Base-by-base conservation (phyloP, 2,113 vertebrate species). In the Nesoenas mayeri region DNA sequence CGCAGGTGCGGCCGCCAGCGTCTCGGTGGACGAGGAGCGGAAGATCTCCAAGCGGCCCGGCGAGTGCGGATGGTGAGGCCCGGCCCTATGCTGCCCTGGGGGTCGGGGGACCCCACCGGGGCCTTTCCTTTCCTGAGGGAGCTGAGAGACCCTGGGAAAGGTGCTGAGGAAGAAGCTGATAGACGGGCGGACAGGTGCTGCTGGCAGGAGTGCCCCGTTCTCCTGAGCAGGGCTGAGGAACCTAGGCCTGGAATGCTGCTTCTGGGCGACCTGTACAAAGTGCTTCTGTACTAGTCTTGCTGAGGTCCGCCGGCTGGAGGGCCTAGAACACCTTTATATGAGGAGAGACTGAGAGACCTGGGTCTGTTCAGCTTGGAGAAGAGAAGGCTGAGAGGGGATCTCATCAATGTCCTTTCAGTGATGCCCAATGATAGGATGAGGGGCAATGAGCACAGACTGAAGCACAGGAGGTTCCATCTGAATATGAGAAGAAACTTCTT, bases 51-150 rank as follows among this genome's bases (percentile, higher is more conserved):
- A 83, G 77, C 85, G 71, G 40, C 90, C 96, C 42, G 89, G 96
- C 54, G 98, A 98, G 85, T 84, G 70, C 13, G 97, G 97, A 85
- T 98, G 98, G 98, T 98, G 95, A 98, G 98, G 69, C 51, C 14
- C 10, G 38, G 60, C 19, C 18, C 5, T 14, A 6, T 57, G 54
- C 26, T 29, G 22, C 7, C n/a, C 14, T 3, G 31, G 21, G 21
- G 15, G 15, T 2, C 34, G 6, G 21, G 25, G 31, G 12, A 8
- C 6, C 22, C 28, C 8, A 1, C 8, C 13, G 11, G 42, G 40
- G 36, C 25, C 13, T 14, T 20, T 6, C 14, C 16, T 19, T 28
- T 2, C 18, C 47, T 6, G 36, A 38, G 53, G 26, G 4, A 74
- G 22, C 10, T 13, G 6, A 10, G 34, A 10, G 6, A 36, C 54